Conservation (phyloP, 2,797 vertebrate species). For the Falco peregrinus region DNA sequence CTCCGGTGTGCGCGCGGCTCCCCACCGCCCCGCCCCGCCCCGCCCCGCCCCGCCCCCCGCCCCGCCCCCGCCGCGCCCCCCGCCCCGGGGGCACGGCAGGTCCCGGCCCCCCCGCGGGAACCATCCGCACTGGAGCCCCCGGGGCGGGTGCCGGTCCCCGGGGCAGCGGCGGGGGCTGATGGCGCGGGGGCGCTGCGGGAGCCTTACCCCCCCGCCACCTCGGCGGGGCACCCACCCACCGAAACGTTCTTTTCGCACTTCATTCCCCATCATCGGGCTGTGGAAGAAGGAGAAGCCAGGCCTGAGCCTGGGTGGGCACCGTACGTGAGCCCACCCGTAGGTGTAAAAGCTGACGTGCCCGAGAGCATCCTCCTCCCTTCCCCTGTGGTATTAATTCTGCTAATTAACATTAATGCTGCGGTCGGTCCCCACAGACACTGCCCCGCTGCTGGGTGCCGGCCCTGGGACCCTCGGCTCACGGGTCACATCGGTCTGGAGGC, state of each 20-base stretch:
- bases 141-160: neutral
- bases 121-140: neutral
- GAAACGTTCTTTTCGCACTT: neutral
- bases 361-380: neutral
- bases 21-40: neutral
- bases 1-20: neutral
- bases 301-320: neutral
- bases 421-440: neutral
- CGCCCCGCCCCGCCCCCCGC: neutral
- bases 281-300: neutral
- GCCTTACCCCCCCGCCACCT: no score
- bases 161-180: neutral
- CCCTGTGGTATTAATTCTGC: neutral
- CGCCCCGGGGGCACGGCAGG: neutral
- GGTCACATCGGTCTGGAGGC: neutral
- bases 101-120: no score
- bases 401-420: neutral
- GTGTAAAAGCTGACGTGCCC: neutral
- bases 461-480: fast-evolving
- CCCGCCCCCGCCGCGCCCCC: neutral
- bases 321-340: neutral
- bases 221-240: no score
- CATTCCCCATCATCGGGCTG: fast-evolving
- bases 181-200: neutral
- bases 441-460: neutral